phyloP scores from a whole-genome alignment of 1,140 invertebrate genomes.

The Zaprionus ornatus region DNA sequence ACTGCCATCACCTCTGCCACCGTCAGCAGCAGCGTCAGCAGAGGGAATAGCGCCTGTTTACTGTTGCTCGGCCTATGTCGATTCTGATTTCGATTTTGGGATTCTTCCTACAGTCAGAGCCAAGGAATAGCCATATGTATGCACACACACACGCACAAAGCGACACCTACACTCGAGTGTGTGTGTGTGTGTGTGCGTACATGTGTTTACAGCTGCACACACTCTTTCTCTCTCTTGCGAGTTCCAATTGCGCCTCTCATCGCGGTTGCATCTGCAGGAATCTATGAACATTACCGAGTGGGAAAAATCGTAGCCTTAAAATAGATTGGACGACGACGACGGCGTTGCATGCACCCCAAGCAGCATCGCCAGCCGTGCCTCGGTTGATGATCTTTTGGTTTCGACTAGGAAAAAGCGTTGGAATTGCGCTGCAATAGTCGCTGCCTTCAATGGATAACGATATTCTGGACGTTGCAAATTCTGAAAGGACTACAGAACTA shows the following conservation, averaged over 20 bases:
- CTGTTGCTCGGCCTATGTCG: conserved; percentile 38
- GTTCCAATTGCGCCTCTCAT: conserved; percentile 1
- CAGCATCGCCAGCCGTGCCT: conserved; percentile 7
- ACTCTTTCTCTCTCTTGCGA: not conserved
- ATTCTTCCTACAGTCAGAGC: conserved; percentile 43
- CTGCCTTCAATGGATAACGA: not conserved
- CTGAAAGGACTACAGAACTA: not conserved
- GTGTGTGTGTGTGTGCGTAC: not conserved
- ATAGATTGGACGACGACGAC: conserved; percentile 61
- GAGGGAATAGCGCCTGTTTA: conserved; percentile 42
- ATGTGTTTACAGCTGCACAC: conserved; percentile 12
- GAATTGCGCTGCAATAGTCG: not conserved
- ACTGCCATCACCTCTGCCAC: conserved; percentile 2
- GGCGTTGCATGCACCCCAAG: conserved; percentile 47
- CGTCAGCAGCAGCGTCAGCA: conserved; percentile 11
- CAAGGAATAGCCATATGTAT: conserved; percentile 32
- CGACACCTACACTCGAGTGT: not conserved
- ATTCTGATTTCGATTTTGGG: conserved; percentile 55
- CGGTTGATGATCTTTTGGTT: conserved; percentile 43
- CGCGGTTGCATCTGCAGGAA: conserved; percentile 30
- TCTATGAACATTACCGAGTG: conserved; percentile 64
- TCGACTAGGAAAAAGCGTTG: not conserved
- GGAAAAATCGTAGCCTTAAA: conserved; percentile 76
- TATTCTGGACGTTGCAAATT: not conserved
- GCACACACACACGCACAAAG: not conserved